These are phyloP conservation scores for Leptinotarsa juncta DNA, from an alignment of 2,888 invertebrate genomes.

Conservation along the genomic window DNA sequence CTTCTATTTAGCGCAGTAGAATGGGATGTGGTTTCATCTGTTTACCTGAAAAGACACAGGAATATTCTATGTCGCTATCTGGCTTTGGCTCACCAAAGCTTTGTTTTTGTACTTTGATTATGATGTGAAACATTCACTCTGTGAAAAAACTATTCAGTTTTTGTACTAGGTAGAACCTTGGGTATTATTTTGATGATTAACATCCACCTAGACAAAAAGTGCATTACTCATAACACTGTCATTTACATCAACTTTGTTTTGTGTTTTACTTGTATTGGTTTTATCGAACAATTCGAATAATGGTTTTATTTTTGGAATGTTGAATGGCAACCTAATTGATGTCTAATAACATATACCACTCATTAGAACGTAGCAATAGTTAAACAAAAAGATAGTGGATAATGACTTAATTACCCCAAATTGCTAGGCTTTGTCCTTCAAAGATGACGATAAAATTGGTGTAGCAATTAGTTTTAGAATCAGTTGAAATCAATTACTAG, in stretches of 20 bases:
- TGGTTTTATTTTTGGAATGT: conserved; percentile 11
- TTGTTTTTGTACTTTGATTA: too few relatives aligned
- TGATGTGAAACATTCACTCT: too few relatives aligned
- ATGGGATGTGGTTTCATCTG: too few relatives aligned
- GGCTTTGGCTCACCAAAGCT: too few relatives aligned
- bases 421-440: background rate
- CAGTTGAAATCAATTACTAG: too few relatives aligned
- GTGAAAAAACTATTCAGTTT: too few relatives aligned
- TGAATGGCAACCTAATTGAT: background rate
- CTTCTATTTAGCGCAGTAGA: too few relatives aligned
- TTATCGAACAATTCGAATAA: background rate
- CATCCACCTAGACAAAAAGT: background rate
- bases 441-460: background rate
- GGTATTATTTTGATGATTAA: too few relatives aligned
- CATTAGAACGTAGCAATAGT: background rate
- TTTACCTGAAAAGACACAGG: too few relatives aligned
- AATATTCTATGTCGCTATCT: too few relatives aligned
- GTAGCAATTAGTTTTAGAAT: background rate
- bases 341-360: conserved; percentile 6
- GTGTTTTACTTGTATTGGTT: background rate
- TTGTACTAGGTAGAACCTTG: too few relatives aligned
- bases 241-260: background rate
- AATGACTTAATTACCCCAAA: conserved; percentile 8
- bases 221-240: conserved; percentile 10
- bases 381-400: conserved; percentile 8